Evolutionary conservation across 2,797 vertebrate genomes (phyloP).

Genomic region (Pantherophis vulpinus): DNA sequence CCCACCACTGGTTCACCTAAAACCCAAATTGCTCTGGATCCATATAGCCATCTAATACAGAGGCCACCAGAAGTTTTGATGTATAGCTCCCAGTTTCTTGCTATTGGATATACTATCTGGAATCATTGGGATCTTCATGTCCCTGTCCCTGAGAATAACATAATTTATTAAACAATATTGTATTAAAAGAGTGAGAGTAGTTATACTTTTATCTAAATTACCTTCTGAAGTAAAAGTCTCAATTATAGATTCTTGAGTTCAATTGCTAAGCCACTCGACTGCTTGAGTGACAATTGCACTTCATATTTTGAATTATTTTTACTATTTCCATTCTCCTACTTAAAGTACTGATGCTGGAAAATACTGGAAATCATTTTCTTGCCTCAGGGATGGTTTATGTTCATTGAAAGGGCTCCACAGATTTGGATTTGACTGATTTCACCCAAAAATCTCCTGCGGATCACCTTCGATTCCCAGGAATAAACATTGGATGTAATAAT

Average conservation of each 20-base stretch:
- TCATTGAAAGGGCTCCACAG: background rate
- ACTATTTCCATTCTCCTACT: background rate
- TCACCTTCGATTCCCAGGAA: background rate
- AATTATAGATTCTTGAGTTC: background rate
- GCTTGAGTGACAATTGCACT: background rate
- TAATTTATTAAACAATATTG: background rate
- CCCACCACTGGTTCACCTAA: background rate
- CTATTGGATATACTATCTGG: background rate
- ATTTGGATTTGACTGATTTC: background rate
- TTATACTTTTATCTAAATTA: background rate
- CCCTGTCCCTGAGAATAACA: background rate
- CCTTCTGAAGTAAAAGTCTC: background rate
- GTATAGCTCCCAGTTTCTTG: background rate
- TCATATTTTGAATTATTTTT: background rate
- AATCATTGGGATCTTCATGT: background rate
- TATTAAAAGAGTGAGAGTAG: background rate
- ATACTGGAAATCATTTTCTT: too few species aligned
- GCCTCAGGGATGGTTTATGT: background rate
- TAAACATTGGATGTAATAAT: background rate
- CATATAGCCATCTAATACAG: background rate
- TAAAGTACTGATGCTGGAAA: background rate
- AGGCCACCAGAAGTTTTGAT: background rate
- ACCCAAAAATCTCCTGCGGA: background rate
- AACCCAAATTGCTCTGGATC: background rate
- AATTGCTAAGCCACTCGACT: background rate